Evolutionary conservation across 2,113 vertebrate genomes (phyloP), one percentile per base, ranked within the genome.

Genomic region (Microcebus lehilahytsara): DNA sequence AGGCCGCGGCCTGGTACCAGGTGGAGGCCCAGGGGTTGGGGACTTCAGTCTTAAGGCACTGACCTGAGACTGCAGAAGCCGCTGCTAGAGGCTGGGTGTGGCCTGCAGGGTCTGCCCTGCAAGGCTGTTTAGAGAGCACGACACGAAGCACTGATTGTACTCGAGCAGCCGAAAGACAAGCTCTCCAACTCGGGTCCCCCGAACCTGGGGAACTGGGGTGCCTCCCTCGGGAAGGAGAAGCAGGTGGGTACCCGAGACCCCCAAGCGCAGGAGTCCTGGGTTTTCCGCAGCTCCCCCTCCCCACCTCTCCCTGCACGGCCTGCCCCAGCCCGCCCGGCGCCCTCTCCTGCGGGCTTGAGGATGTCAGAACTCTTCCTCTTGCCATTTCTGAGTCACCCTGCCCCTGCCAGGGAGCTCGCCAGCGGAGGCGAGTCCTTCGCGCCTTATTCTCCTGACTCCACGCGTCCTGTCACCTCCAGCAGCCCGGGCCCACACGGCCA

Each of bases 361-460:
- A 32, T 72, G 62, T 89, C 79, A 37, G 1, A 80, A 67, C 46
- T 10, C 51, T 19, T 6, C 67, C 53, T 72, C 51, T 85, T 77
- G 14, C 67, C 85, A 7, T 40, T n/a, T 23, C 60, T 83, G 75
- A 40, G 85, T 94, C 93, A 64, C 6, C 4, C 51, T 12, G 3
- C 42, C 56, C 25, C 64, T 37, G 53, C 89, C 2, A 1, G n/a
- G 84, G 46, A 46, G 9, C 53, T 30, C 0, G 0, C 72, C 49
- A 40, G 67, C 40, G 0, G 6, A 58, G 19, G 37, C 40, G 0
- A 3, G n/a, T 56, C 83, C 25, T 0, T 46, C 49, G 32, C 10
- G 53, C 53, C n/a, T 2, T 2, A 1, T 30, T 71, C 25, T 93
- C 9, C 32, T 46, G 85, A 66, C 60, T 72, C 25, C 0, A 0